Percentiles rank a stretch among this genome's conserved stretches.
Conservation (phyloP, 2,113 vertebrate genomes). For the Vombatus ursinus region DNA sequence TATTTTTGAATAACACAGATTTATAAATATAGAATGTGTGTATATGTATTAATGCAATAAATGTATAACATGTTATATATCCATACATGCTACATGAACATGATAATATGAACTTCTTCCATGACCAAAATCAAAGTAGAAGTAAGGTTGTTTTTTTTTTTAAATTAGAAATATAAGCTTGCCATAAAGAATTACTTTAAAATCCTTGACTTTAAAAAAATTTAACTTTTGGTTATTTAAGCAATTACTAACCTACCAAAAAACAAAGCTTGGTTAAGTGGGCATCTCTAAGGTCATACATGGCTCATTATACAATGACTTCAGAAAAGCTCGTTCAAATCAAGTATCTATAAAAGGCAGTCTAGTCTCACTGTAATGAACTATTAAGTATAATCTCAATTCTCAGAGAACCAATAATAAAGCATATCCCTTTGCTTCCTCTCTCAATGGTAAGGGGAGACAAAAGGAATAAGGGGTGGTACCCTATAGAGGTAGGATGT, state of each 20-base stretch:
- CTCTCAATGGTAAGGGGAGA: background rate
- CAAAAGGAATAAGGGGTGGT: background rate
- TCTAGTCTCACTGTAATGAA: background rate
- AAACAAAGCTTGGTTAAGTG: slow-evolving; percentile 33
- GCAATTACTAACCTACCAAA: slow-evolving; percentile 35
- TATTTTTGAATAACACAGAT: background rate
- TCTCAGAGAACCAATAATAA: background rate
- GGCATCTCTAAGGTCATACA: background rate
- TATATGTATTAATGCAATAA: background rate
- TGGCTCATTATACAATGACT: background rate
- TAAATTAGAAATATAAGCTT: background rate
- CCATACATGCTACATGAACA: background rate
- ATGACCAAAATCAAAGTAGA: background rate
- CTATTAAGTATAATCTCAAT: background rate
- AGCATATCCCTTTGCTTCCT: background rate
- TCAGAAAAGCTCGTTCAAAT: slow-evolving; percentile 31
- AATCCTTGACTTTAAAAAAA: slow-evolving; percentile 31
- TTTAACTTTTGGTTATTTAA: slow-evolving; percentile 47
- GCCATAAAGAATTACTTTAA: slow-evolving; percentile 35
- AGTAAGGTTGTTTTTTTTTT: background rate
- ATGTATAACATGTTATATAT: background rate
- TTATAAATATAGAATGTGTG: background rate
- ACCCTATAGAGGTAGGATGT: background rate
- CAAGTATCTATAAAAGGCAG: background rate
- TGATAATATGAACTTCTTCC: background rate